Percentiles rank a stretch among this genome's conserved stretches.
Conservation (phyloP, 2,888 invertebrate genomes). For the Vanessa cardui region DNA sequence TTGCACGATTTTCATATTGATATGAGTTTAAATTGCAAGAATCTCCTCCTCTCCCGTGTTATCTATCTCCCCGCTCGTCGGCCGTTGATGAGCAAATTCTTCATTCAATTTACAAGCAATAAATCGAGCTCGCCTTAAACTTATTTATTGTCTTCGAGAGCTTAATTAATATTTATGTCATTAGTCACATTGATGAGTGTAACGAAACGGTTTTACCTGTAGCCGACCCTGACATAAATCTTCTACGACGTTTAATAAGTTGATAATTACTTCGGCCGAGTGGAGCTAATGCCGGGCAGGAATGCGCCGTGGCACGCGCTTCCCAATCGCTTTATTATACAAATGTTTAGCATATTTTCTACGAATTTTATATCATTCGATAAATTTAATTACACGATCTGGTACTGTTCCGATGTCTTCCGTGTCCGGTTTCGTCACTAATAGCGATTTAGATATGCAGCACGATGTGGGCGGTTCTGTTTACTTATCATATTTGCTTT, state of each 20-base stretch:
- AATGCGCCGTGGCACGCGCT: constrained; percentile 66
- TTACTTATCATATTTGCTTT: constrained; percentile 47
- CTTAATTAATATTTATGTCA: constrained; percentile 48
- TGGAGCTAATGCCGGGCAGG: constrained; percentile 49
- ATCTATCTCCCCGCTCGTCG: constrained; percentile 17
- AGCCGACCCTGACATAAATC: constrained; percentile 59
- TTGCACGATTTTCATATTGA: constrained; percentile 40
- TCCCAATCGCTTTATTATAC: constrained; percentile 70
- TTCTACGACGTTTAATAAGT: constrained; percentile 63
- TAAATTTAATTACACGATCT: constrained; percentile 71
- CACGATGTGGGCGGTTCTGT: constrained; percentile 61
- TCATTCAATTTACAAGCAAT: constrained; percentile 10
- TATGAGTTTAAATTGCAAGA: constrained; percentile 33
- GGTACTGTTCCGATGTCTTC: constrained; percentile 65
- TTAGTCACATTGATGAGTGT: constrained; percentile 52
- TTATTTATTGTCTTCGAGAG: constrained; percentile 38
- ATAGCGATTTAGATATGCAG: constrained; percentile 57
- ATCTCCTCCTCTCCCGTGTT: constrained; percentile 18
- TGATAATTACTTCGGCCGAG: constrained; percentile 63
- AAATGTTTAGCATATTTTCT: constrained; percentile 64
- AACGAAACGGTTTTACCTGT: constrained; percentile 51
- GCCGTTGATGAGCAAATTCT: constrained; percentile 1
- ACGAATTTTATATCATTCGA: constrained; percentile 61
- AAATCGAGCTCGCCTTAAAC: constrained; percentile 10
- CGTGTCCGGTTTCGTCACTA: constrained; percentile 57